These are phyloP conservation scores for Megastigmus dorsalis DNA, from an alignment of 2,888 invertebrate genomes.

Conservation along the genomic window DNA sequence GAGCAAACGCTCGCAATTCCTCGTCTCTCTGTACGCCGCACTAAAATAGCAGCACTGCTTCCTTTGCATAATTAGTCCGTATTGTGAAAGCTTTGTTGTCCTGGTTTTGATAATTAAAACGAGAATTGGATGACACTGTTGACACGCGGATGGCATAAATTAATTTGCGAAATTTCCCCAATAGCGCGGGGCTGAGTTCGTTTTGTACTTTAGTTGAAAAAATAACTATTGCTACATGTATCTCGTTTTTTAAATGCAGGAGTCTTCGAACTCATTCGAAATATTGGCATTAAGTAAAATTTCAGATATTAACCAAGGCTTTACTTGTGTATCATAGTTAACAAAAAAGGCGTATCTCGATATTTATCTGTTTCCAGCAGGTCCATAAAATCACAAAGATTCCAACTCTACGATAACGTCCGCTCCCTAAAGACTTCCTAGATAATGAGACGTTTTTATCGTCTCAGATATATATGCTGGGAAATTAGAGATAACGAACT, in stretches of 20 bases:
- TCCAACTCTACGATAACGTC: background rate
- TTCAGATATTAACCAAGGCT: background rate
- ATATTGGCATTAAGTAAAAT: background rate
- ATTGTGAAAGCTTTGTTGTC: constrained; percentile 36
- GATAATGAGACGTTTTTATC: constrained; percentile 11
- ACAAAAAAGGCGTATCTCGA: background rate
- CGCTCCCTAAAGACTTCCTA: background rate
- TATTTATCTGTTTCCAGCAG: background rate
- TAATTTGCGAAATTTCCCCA: background rate
- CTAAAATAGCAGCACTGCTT: constrained; percentile 39
- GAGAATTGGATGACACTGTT: constrained; percentile 26
- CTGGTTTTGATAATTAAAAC: constrained; percentile 30
- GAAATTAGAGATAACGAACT: background rate
- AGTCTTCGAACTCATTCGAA: too few species aligned
- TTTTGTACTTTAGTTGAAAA: too few species aligned
- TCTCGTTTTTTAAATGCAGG: background rate
- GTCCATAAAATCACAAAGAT: background rate
- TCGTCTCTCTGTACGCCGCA: background rate
- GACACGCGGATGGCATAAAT: background rate
- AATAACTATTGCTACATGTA: background rate
- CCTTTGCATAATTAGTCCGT: constrained; percentile 44
- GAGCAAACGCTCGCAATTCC: too few species aligned
- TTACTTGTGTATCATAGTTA: background rate
- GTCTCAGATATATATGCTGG: background rate
- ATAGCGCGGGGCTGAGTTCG: too few species aligned